Base-by-base conservation (phyloP, 1,140 invertebrate genomes). In the Eriocheir sinensis region DNA sequence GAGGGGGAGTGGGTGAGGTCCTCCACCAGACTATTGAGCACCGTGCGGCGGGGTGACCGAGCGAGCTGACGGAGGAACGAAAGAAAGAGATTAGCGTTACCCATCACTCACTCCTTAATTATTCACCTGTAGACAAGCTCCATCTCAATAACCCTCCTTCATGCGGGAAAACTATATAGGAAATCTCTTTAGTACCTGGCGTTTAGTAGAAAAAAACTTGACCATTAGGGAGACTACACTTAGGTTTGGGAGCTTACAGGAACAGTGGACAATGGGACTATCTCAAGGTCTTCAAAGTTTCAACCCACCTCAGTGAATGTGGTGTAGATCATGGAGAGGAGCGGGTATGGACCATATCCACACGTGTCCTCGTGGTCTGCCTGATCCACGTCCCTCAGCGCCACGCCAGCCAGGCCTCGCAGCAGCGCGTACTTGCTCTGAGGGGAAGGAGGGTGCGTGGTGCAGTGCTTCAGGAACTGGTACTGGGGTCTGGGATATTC, bases 371-470 rank as follows among this genome's bases (percentile, higher is more conserved):
- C 38, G 17, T 44, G 79, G 94, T 97, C 97, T 53, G 97, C 97
- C 9, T 96, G 95, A 95, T 97, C 96, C 8, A 97, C 53, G 30
- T 96, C 89, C 85, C 96, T 96, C 0, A 97, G 88, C 1, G 97
- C 97, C 0, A 97, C 96, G 38, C 97, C 97, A n/a, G 97, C 97
- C 21, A 98, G 96, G 95, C 97, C 97, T 38, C 97, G 97, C 9
- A 98, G 96, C 17, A 97, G 93, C 0, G 96, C 96, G 93, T 98
- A 98, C 96, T 98, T 98, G 6, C 97, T 97, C 97, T 98, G 93
- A 8, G 85, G 6, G 48, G 44, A 27, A 80, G 27, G 38, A 72
- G 21, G 60, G 21, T n/a, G 21, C 60, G 60, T n/a, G 60, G 60
- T 2, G 1, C 60, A 72, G n/a, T 72, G 60, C 60, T n/a, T 72